Conservation (phyloP, 2,888 invertebrate species). For the Ophion ellenae region DNA sequence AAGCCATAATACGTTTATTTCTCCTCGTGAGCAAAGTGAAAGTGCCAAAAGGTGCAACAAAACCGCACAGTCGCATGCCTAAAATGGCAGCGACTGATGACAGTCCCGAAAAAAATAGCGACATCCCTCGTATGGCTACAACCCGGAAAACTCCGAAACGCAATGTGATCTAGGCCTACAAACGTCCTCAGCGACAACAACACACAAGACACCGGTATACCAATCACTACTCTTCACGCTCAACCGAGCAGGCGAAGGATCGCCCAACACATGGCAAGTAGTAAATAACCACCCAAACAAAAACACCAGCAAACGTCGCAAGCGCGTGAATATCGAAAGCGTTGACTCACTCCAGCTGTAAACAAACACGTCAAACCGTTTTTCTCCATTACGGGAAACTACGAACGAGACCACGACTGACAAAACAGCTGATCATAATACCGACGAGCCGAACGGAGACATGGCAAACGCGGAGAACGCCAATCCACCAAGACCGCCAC, state of each 20-base stretch:
- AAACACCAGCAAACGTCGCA: constrained; percentile 21
- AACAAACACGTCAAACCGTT: constrained; percentile 12
- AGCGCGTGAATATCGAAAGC: constrained; percentile 18
- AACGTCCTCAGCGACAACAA: not conserved
- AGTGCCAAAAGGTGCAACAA: too few relatives aligned
- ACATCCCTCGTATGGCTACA: too few relatives aligned
- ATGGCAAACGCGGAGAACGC: not conserved
- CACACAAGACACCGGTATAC: not conserved
- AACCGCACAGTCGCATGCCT: too few relatives aligned
- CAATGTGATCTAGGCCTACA: not conserved
- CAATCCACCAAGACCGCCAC: constrained; percentile 10
- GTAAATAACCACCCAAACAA: constrained; percentile 23
- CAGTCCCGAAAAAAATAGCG: too few relatives aligned
- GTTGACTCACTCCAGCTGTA: constrained; percentile 6
- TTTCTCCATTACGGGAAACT: constrained; percentile 1
- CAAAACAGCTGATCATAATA: too few relatives aligned
- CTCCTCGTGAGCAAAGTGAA: too few relatives aligned
- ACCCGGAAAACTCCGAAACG: not conserved
- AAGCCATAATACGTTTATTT: too few relatives aligned
- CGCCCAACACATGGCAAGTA: constrained; percentile 23
- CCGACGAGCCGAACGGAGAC: not conserved
- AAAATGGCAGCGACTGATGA: too few relatives aligned
- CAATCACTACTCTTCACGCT: constrained; percentile 23
- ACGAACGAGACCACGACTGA: not conserved
- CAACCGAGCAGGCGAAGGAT: not conserved